Percentiles rank a stretch among this genome's conserved stretches.
Conservation (phyloP, 2,888 invertebrate genomes). For the Aphidoletes aphidimyza region DNA sequence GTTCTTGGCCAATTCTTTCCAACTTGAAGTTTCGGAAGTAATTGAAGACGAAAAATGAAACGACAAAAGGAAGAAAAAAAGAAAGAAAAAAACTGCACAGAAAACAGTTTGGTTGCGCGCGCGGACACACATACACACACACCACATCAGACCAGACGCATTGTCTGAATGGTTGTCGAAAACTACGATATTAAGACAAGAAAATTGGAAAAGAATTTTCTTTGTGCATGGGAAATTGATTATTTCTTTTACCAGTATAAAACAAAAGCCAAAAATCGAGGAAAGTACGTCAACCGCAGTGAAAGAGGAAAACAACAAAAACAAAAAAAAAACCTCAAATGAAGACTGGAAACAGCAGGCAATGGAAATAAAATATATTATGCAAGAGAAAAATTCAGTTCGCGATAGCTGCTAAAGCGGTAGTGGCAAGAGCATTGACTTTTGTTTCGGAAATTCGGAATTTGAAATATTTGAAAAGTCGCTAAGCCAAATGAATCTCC, state of each 20-base stretch:
- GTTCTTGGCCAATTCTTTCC: not conserved
- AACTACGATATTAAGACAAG: not conserved
- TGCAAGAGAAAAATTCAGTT: not conserved
- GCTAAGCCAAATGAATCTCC: slow-evolving; percentile 35
- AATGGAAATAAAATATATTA: not conserved
- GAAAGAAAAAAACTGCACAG: not conserved
- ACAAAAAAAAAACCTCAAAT: not conserved
- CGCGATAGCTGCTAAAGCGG: no score
- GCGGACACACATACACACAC: no score
- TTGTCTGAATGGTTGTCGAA: not conserved
- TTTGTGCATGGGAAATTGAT: not conserved
- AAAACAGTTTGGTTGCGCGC: not conserved
- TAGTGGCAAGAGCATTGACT: not conserved
- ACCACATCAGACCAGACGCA: slow-evolving; percentile 1
- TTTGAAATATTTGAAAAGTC: slow-evolving; percentile 16
- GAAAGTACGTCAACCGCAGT: not conserved
- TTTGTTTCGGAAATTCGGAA: not conserved
- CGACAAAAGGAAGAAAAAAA: not conserved
- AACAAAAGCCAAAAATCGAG: not conserved
- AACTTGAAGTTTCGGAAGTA: not conserved
- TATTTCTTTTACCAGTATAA: slow-evolving; percentile 9
- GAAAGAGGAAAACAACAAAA: not conserved
- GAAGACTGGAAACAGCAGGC: not conserved
- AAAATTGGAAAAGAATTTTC: not conserved
- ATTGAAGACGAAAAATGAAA: not conserved